Conservation (phyloP, 23 tunicate species). For the Aplidium turbinatum region DNA sequence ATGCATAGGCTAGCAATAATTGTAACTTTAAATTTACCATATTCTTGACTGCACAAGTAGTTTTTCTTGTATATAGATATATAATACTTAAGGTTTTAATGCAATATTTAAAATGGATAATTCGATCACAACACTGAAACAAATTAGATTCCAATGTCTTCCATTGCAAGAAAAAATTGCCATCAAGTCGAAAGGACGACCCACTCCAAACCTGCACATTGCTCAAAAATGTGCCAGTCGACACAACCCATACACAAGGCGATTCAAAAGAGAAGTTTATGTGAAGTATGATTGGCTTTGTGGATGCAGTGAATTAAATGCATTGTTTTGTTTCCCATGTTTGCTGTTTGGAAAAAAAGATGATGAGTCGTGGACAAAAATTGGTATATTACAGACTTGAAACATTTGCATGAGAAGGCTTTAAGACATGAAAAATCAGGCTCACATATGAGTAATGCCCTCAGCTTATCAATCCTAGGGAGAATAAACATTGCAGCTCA, state of each 20-base stretch:
- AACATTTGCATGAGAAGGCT: background rate
- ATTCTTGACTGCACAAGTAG: too few species aligned
- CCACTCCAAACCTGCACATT: background rate
- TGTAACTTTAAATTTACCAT: too few species aligned
- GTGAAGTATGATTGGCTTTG: background rate
- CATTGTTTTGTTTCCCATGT: slow-evolving; percentile 19
- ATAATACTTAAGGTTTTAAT: too few species aligned
- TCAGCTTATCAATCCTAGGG: background rate
- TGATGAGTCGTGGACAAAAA: too few species aligned
- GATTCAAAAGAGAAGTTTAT: background rate
- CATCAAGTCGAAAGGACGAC: background rate
- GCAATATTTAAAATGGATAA: too few species aligned
- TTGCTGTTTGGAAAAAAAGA: slow-evolving; percentile 27
- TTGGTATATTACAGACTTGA: too few species aligned
- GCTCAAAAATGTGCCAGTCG: background rate
- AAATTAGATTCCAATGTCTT: too few species aligned
- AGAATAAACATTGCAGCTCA: background rate
- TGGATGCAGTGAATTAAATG: slow-evolving; percentile 8
- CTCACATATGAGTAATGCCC: background rate
- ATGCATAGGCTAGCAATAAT: too few species aligned
- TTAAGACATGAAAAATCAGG: slow-evolving; percentile 1
- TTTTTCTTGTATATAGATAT: too few species aligned
- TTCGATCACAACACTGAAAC: too few species aligned
- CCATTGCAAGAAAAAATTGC: slow-evolving; percentile 5
- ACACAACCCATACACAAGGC: background rate